These are phyloP conservation scores for Aporrectodea caliginosa DNA, from an alignment of 1,140 invertebrate genomes.

Conservation along the genomic window DNA sequence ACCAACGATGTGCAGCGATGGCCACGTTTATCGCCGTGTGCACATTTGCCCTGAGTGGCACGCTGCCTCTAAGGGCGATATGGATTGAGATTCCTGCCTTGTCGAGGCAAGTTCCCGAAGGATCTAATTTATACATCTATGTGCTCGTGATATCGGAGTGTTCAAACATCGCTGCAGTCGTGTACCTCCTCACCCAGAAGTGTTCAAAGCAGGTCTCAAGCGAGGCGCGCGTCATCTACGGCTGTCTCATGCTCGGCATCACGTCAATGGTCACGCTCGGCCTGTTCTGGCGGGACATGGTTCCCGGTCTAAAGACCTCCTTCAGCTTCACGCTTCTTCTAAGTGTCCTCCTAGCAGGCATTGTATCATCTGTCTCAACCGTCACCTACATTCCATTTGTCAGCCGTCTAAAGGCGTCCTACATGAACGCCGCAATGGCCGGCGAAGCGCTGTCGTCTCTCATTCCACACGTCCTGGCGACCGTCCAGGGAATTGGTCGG, in stretches of 20 bases:
- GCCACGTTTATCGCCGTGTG: not conserved
- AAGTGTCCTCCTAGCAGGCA: slow-evolving; percentile 4
- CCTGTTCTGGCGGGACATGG: slow-evolving; percentile 20
- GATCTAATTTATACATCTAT: slow-evolving; percentile 6
- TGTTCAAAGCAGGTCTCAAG: slow-evolving; percentile 4
- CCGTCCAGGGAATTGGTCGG: slow-evolving; percentile 17
- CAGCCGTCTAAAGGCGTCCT: slow-evolving; percentile 13
- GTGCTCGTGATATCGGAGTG: slow-evolving; percentile 18
- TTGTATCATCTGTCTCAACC: slow-evolving; percentile 12
- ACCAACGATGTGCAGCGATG: not conserved
- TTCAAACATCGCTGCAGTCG: slow-evolving; percentile 15
- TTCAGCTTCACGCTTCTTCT: slow-evolving; percentile 29
- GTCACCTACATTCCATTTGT: slow-evolving; percentile 24
- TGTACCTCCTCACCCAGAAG: slow-evolving; percentile 18
- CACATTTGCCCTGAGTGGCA: slow-evolving; percentile 7
- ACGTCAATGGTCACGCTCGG: slow-evolving; percentile 1
- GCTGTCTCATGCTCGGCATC: slow-evolving; percentile 7
- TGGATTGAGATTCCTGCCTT: slow-evolving; percentile 27
- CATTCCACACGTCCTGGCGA: slow-evolving; percentile 18
- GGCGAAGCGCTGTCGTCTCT: slow-evolving; percentile 18
- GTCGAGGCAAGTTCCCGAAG: slow-evolving; percentile 16
- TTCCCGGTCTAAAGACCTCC: not conserved
- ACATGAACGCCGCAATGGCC: slow-evolving; percentile 22
- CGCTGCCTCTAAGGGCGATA: slow-evolving; percentile 10
- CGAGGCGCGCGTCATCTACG: slow-evolving; percentile 24